Percentiles rank a stretch among this genome's conserved stretches.
phyloP scores from a whole-genome alignment of 1,140 invertebrate genomes.

The Papilio glaucus region DNA sequence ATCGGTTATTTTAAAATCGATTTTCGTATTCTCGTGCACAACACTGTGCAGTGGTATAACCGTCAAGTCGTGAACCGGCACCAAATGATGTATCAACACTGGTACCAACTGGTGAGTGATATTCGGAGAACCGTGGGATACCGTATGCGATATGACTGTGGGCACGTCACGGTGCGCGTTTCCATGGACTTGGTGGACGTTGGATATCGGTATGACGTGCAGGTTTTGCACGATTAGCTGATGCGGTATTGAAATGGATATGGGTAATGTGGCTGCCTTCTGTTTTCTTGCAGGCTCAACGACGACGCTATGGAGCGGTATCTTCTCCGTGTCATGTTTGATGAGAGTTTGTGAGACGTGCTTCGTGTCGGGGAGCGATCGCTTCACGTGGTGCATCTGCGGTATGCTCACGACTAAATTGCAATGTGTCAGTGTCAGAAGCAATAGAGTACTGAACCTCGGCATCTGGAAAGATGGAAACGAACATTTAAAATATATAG shows the following conservation, averaged over 20 bases:
- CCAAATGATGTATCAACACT: conserved; percentile 41
- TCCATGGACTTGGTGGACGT: conserved; percentile 48
- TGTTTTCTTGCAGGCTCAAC: conserved; percentile 49
- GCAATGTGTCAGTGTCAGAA: neutral
- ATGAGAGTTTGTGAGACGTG: conserved; percentile 3
- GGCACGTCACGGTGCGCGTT: conserved; percentile 50
- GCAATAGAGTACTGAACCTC: neutral
- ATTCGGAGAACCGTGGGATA: conserved; percentile 47
- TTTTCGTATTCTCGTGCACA: conserved; percentile 50
- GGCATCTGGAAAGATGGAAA: neutral
- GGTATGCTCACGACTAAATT: neutral
- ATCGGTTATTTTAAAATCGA: conserved; percentile 30
- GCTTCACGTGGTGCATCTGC: neutral
- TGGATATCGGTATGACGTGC: conserved; percentile 61
- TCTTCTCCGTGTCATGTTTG: neutral
- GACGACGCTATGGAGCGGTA: conserved; percentile 13
- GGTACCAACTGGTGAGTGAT: conserved; percentile 48
- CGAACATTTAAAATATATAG: neutral
- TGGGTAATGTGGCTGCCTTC: conserved; percentile 54
- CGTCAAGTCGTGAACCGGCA: conserved; percentile 63
- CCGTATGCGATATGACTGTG: conserved; percentile 50
- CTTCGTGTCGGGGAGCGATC: neutral
- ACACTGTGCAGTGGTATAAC: conserved; percentile 68
- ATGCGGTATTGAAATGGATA: conserved; percentile 49
- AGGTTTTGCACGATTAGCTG: conserved; percentile 54